Evolutionary conservation across 2,113 vertebrate species (phyloP).

Genomic region (Tenrec ecaudatus): DNA sequence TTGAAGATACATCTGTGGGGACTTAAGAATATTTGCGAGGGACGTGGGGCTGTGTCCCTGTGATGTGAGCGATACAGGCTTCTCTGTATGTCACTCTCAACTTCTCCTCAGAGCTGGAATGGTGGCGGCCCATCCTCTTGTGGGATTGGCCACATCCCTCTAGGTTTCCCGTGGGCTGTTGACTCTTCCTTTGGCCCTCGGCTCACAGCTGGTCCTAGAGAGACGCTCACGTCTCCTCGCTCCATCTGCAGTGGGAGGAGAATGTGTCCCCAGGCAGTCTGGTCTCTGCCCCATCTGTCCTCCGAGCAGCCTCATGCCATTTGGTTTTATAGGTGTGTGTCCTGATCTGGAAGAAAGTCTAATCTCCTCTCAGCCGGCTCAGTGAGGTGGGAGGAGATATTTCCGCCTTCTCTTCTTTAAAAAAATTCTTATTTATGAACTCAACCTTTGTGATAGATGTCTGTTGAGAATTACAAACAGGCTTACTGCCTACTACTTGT

Average conservation of each 20-base stretch:
- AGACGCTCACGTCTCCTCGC: neutral
- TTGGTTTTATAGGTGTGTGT: too few relatives aligned
- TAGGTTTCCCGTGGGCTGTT: neutral
- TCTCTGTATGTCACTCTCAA: neutral
- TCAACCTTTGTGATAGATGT: neutral
- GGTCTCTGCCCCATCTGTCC: neutral
- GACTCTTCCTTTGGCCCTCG: neutral
- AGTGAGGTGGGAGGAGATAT: neutral
- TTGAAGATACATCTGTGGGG: neutral
- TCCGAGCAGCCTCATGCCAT: neutral
- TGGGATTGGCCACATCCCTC: neutral
- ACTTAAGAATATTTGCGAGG: neutral
- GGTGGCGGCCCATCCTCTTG: neutral
- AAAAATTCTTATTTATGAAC: neutral
- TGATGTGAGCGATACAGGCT: neutral
- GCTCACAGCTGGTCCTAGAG: neutral
- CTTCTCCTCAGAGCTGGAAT: neutral
- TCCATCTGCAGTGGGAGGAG: neutral
- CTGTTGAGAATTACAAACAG: neutral
- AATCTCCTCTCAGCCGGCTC: neutral
- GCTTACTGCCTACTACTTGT: neutral
- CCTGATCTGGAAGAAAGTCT: neutral
- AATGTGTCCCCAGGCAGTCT: neutral
- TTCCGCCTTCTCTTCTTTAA: neutral
- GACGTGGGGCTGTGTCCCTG: neutral